A percentile compares a stretch with the other conserved stretches of the same genome.
These are phyloP conservation scores for Cantharis lateralis DNA, from an alignment of 2,888 invertebrate genomes.

Conservation along the genomic window DNA sequence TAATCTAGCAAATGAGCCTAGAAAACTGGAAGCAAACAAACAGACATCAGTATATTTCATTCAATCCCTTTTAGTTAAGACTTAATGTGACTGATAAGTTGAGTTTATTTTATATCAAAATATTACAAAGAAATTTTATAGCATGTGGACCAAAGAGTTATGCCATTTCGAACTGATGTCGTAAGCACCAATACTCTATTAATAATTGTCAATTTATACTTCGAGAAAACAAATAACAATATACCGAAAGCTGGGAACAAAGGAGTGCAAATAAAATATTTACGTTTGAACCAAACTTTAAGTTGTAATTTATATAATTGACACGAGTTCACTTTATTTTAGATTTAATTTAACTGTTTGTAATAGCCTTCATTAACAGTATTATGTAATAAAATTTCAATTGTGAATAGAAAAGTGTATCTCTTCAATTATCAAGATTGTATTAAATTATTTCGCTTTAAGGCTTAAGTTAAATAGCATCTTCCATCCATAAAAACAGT, in stretches of 20 bases:
- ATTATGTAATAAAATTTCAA: not conserved
- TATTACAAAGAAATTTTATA: not conserved
- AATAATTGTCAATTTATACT: not conserved
- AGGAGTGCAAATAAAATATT: not conserved
- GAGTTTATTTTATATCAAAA: not conserved
- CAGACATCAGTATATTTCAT: constrained; percentile 12
- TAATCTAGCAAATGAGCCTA: constrained; percentile 11
- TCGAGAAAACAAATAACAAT: not conserved
- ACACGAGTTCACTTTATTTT: not conserved
- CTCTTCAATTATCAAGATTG: not conserved
- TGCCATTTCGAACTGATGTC: not conserved
- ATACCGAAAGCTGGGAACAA: not conserved
- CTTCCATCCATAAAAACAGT: not conserved
- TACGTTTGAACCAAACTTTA: not conserved
- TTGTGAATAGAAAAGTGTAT: not conserved
- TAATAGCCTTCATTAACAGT: not conserved
- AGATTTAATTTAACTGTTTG: not conserved
- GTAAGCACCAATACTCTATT: not conserved
- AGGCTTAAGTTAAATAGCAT: not conserved
- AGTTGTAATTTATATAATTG: not conserved
- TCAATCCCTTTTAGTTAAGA: not conserved
- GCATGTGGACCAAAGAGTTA: not conserved
- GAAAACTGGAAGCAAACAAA: constrained; percentile 15
- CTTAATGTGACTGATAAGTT: not conserved
- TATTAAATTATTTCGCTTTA: not conserved